phyloP scores from a whole-genome alignment of 1,140 invertebrate genomes.

The Plutomurus gul region DNA sequence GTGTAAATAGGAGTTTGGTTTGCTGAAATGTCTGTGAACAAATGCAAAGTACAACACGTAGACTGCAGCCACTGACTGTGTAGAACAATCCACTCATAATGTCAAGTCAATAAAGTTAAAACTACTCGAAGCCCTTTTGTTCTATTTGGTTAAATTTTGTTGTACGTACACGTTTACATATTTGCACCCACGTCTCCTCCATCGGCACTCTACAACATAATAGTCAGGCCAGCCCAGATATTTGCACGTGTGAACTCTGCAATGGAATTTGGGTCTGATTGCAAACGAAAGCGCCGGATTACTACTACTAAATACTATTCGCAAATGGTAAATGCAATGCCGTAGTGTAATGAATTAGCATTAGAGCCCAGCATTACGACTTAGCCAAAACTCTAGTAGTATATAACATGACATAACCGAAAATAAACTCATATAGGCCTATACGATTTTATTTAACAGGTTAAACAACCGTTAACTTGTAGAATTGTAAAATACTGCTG shows the following conservation, averaged over 20 bases:
- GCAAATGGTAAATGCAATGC: not conserved
- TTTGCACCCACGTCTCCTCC: not conserved
- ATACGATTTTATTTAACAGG: no score
- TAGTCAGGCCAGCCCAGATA: not conserved
- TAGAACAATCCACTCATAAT: not conserved
- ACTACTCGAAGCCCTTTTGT: not conserved
- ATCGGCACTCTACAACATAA: not conserved
- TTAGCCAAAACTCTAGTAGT: no score
- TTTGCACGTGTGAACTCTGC: not conserved
- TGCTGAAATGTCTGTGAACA: no score
- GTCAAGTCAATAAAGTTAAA: not conserved
- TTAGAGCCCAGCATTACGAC: not conserved
- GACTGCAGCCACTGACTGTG: no score
- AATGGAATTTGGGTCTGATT: not conserved
- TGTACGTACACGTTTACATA: not conserved
- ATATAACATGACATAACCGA: not conserved
- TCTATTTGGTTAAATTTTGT: not conserved
- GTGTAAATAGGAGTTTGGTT: no score
- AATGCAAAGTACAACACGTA: no score
- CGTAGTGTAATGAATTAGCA: not conserved
- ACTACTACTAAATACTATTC: not conserved
- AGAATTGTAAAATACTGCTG: no score
- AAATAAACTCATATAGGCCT: no score
- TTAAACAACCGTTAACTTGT: no score
- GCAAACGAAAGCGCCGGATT: not conserved